These are phyloP conservation scores for Petaurus breviceps DNA, from an alignment of 2,113 vertebrate species.

Conservation along the genomic window DNA sequence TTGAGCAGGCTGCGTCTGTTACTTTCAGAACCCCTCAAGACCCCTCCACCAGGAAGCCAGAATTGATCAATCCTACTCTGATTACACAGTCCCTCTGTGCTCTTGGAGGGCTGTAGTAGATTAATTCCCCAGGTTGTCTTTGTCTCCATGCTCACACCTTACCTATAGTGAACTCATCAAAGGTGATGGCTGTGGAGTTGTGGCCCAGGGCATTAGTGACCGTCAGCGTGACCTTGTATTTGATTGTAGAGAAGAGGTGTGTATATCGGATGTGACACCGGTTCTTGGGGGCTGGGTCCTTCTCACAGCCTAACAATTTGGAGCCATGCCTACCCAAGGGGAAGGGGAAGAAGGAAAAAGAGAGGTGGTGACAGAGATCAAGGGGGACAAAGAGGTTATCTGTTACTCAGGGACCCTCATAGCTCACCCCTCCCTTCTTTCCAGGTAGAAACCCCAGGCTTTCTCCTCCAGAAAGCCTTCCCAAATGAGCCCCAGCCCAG, in stretches of 20 bases:
- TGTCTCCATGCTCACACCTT: conserved; percentile 45
- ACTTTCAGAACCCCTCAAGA: not conserved
- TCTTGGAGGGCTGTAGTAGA: not conserved
- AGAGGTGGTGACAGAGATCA: not conserved
- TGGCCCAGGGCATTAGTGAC: conserved; percentile 93
- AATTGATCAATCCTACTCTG: not conserved
- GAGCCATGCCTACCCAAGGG: conserved; percentile 88
- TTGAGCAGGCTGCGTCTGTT: not conserved
- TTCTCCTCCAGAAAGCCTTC: not conserved
- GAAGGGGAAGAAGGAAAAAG: not conserved
- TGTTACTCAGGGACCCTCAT: not conserved
- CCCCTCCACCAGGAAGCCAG: not conserved
- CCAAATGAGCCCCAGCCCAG: not conserved
- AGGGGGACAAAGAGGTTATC: not conserved
- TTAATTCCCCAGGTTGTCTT: not conserved
- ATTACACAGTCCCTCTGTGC: not conserved
- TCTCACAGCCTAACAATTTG: conserved; percentile 90
- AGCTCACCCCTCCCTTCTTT: not conserved
- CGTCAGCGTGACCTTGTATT: conserved; percentile 95
- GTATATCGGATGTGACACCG: conserved; percentile 94
- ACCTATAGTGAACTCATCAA: conserved; percentile 96
- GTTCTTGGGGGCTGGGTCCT: conserved; percentile 92
- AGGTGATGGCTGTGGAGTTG: conserved; percentile 86
- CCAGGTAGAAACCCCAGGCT: not conserved
- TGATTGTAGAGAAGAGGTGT: conserved; percentile 94